These are phyloP conservation scores for Labrus mixtus DNA, from an alignment of 2,113 vertebrate species.

Conservation along the genomic window DNA sequence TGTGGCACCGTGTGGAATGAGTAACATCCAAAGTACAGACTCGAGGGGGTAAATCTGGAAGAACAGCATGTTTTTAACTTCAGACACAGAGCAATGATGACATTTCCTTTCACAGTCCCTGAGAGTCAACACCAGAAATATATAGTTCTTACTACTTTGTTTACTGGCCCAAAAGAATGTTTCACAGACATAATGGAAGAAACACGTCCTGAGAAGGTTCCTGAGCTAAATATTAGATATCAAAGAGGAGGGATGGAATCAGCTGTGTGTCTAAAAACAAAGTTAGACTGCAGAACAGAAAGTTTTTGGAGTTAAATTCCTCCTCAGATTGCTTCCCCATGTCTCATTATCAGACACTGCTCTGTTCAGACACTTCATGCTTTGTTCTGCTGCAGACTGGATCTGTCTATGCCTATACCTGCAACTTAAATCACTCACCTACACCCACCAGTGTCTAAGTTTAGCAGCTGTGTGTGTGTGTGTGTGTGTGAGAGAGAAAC, in stretches of 20 bases:
- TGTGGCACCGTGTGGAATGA: constrained; percentile 15
- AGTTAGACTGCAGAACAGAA: constrained; percentile 14
- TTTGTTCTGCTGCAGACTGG: constrained; percentile 8
- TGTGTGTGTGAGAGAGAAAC: neutral
- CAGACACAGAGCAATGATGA: constrained; percentile 34
- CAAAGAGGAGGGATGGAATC: neutral
- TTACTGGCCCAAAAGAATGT: neutral
- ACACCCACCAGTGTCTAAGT: constrained; percentile 1
- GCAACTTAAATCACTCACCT: constrained; percentile 9
- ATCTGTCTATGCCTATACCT: constrained; percentile 4
- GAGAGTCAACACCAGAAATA: constrained; percentile 5
- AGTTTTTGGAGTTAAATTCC: neutral
- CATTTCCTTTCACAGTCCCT: constrained; percentile 47
- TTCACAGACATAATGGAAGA: neutral
- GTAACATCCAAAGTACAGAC: constrained; percentile 19
- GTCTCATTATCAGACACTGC: neutral
- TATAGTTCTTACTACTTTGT: neutral
- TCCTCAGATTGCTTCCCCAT: neutral
- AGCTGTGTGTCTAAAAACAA: constrained; percentile 12
- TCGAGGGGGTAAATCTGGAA: constrained; percentile 19
- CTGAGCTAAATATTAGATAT: neutral
- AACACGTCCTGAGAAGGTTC: neutral
- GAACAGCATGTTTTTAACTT: constrained; percentile 58
- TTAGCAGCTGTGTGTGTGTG: neutral
- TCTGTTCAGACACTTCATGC: constrained; percentile 2